Evolutionary conservation across 2,888 invertebrate species (phyloP).

Genomic region (Colletes collaris): DNA sequence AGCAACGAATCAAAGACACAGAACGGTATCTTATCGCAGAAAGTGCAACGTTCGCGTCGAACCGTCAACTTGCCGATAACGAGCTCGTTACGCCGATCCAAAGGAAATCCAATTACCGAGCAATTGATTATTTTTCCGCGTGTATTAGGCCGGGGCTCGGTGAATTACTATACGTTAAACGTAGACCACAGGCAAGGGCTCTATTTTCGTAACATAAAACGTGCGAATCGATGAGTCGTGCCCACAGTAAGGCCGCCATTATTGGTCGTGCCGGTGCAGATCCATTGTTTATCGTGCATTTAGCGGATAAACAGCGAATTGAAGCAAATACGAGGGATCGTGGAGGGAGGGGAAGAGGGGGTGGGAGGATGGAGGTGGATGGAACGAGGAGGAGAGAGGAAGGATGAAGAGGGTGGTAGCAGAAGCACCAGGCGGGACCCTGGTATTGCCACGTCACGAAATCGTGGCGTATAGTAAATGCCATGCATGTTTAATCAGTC

Average conservation of each 20-base stretch:
- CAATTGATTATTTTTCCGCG: slow-evolving; percentile 10
- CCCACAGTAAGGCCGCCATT: slow-evolving; percentile 68
- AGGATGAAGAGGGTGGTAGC: slow-evolving; percentile 8
- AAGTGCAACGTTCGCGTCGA: too few species aligned
- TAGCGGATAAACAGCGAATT: slow-evolving; percentile 77
- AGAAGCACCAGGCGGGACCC: slow-evolving; percentile 14
- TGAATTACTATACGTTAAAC: slow-evolving; percentile 27
- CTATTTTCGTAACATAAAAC: slow-evolving; percentile 53
- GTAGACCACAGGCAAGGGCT: background rate
- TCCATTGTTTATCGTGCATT: slow-evolving; percentile 76
- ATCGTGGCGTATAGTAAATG: slow-evolving; percentile 74
- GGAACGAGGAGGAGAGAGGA: background rate
- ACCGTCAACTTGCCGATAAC: slow-evolving; percentile 1
- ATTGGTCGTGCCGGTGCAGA: slow-evolving; percentile 57
- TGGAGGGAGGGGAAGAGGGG: background rate
- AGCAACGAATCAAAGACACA: too few species aligned
- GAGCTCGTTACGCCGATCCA: slow-evolving; percentile 7
- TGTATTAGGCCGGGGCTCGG: background rate
- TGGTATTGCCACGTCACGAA: slow-evolving; percentile 73
- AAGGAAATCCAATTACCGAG: slow-evolving; percentile 13
- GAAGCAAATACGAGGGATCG: slow-evolving; percentile 62
- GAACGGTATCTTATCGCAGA: too few species aligned
- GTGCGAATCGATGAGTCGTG: slow-evolving; percentile 61
- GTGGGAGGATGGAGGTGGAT: background rate
- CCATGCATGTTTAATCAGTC: slow-evolving; percentile 79